A percentile compares a stretch with the other conserved stretches of the same genome.
Conservation (phyloP, 2,888 invertebrate genomes). For the Folsomia candida region DNA sequence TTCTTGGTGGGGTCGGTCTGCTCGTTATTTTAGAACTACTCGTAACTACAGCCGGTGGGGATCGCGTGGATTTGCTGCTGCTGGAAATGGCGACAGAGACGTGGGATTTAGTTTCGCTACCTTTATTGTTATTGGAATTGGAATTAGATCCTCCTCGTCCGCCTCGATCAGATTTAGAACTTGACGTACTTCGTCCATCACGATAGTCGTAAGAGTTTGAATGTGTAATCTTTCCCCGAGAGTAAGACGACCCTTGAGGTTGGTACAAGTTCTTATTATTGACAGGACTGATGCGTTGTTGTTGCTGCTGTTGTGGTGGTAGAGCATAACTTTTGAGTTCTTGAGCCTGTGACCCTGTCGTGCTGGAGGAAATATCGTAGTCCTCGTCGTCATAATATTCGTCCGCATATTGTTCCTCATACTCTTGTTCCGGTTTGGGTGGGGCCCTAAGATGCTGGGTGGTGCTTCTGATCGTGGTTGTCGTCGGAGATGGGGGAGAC, state of each 20-base stretch:
- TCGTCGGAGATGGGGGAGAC: constrained; percentile 6
- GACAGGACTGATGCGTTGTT: too few species aligned
- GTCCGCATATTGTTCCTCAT: constrained; percentile 42
- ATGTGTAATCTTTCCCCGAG: background rate
- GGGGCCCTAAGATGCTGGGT: constrained; percentile 26
- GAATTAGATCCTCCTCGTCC: background rate
- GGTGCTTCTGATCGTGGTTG: constrained; percentile 12
- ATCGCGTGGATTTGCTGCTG: constrained; percentile 9
- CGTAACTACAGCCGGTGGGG: background rate
- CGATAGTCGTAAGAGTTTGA: constrained; percentile 28
- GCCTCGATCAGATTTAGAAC: background rate
- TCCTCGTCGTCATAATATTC: constrained; percentile 45
- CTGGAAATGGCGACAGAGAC: constrained; percentile 28
- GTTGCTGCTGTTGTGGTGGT: background rate
- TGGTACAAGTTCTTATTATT: constrained; percentile 7
- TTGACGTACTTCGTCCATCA: constrained; percentile 31
- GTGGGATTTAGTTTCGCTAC: constrained; percentile 17
- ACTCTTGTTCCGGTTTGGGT: constrained; percentile 23
- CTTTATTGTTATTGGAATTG: background rate
- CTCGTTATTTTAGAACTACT: background rate
- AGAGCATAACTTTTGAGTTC: constrained; percentile 2
- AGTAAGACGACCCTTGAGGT: background rate
- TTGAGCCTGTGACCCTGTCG: background rate
- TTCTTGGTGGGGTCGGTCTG: background rate
- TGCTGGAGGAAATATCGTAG: constrained; percentile 13